These are phyloP conservation scores for Lutjanus argentimaculatus DNA, from an alignment of 2,797 vertebrate genomes.

Conservation along the genomic window DNA sequence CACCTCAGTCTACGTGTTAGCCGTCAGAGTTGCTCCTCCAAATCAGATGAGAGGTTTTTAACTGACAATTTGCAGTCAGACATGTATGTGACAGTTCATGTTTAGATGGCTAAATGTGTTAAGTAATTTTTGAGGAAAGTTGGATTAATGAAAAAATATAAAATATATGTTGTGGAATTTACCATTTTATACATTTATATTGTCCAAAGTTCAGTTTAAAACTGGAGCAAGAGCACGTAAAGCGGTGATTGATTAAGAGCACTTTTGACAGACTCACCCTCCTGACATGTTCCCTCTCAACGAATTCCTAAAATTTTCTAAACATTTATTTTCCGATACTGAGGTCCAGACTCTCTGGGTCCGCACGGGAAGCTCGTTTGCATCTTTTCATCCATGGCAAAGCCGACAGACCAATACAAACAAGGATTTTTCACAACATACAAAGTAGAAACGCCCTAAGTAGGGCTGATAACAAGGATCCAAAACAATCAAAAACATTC, in stretches of 20 bases:
- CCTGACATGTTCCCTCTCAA: slow-evolving; percentile 6
- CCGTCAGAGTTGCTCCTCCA: too few relatives aligned
- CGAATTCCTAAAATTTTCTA: slow-evolving; percentile 25
- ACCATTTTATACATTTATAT: neutral
- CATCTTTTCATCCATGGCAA: slow-evolving; percentile 4
- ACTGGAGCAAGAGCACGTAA: neutral
- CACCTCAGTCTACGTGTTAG: too few relatives aligned
- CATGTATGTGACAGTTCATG: neutral
- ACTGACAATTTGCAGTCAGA: neutral
- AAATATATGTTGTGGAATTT: too few relatives aligned
- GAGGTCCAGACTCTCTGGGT: neutral
- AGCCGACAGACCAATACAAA: neutral
- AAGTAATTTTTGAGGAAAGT: neutral
- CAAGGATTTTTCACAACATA: slow-evolving; percentile 8
- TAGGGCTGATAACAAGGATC: neutral
- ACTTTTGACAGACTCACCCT: slow-evolving; percentile 9
- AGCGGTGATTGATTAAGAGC: slow-evolving; percentile 4
- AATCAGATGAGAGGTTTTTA: too few relatives aligned
- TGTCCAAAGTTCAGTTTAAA: slow-evolving; percentile 17
- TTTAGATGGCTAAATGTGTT: too few relatives aligned
- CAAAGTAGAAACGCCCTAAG: neutral
- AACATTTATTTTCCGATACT: slow-evolving; percentile 5
- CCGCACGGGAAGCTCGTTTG: neutral
- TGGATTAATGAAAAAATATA: neutral
- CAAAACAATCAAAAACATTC: slow-evolving; percentile 39